These are phyloP conservation scores for Trematomus loennbergii DNA, from an alignment of 2,113 vertebrate genomes.

Conservation along the genomic window DNA sequence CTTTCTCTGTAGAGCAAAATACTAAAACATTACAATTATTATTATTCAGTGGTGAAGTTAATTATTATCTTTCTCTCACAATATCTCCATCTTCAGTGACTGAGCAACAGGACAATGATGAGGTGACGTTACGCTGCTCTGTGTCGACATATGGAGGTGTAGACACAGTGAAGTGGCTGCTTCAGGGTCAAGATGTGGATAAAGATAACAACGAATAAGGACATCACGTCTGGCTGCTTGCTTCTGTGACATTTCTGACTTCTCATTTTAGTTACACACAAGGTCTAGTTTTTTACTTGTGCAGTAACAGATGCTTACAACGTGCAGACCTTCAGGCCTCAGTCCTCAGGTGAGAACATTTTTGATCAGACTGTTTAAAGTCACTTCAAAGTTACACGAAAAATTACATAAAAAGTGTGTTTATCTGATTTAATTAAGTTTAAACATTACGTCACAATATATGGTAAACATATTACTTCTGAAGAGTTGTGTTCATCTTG, in stretches of 20 bases:
- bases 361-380: constrained; percentile 3
- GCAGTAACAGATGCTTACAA: neutral
- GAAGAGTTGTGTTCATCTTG: constrained; percentile 3
- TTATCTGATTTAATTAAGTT: neutral
- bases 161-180: neutral
- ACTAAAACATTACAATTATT: neutral
- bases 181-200: neutral
- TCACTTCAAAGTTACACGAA: neutral
- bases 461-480: neutral
- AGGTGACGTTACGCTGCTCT: neutral
- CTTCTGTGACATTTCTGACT: neutral
- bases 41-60: neutral
- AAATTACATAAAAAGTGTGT: neutral
- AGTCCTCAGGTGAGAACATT: neutral
- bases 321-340: neutral
- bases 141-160: neutral
- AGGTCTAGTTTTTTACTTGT: constrained; percentile 1
- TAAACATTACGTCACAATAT: neutral
- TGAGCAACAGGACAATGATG: too few species aligned
- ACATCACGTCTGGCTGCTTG: neutral
- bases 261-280: too few species aligned
- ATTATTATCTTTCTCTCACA: neutral
- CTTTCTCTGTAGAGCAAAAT: neutral
- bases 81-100: too few species aligned
- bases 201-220: neutral